Conservation (phyloP, 1,140 invertebrate species). For the Cydia amplana region DNA sequence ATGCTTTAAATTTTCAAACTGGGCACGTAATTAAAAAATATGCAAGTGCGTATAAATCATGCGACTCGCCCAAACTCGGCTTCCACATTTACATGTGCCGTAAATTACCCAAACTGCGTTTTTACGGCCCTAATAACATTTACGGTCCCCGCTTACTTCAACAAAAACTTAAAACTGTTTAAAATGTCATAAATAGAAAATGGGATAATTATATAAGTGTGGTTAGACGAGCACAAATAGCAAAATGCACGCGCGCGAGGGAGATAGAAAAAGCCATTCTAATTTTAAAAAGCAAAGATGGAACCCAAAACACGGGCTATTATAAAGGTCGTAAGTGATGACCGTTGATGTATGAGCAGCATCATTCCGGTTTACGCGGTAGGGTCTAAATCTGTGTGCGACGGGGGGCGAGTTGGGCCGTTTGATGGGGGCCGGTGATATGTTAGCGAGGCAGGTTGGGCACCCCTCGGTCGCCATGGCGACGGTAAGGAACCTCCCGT, state of each 20-base stretch:
- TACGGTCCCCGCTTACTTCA: conserved; percentile 64
- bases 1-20: conserved; percentile 20
- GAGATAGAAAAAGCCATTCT: conserved; percentile 65
- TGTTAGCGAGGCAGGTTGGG: conserved; percentile 72
- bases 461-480: conserved; percentile 75
- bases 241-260: conserved; percentile 45
- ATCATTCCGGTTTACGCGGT: conserved; percentile 51
- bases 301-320: conserved; percentile 73
- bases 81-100: conserved; percentile 56
- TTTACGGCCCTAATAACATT: conserved; percentile 67
- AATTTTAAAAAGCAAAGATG: conserved; percentile 79
- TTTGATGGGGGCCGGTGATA: conserved; percentile 61
- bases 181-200: conserved; percentile 70
- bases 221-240: conserved; percentile 50
- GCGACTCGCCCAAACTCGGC: conserved; percentile 50
- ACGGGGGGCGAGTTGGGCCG: conserved; percentile 47
- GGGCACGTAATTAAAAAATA: conserved; percentile 39
- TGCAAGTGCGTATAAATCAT: conserved; percentile 51
- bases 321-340: conserved; percentile 58
- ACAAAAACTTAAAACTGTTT: conserved; percentile 71
- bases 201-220: conserved; percentile 65
- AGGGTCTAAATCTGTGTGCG: conserved; percentile 61
- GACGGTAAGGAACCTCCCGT: conserved; percentile 75
- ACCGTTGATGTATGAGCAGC: conserved; percentile 52
- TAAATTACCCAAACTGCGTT: conserved; percentile 68